A percentile compares a stretch with the other conserved stretches of the same genome.
Evolutionary conservation across 37 sponge, comb jelly and placozoan species (phyloP).

Genomic region (Axinella damicornis): DNA sequence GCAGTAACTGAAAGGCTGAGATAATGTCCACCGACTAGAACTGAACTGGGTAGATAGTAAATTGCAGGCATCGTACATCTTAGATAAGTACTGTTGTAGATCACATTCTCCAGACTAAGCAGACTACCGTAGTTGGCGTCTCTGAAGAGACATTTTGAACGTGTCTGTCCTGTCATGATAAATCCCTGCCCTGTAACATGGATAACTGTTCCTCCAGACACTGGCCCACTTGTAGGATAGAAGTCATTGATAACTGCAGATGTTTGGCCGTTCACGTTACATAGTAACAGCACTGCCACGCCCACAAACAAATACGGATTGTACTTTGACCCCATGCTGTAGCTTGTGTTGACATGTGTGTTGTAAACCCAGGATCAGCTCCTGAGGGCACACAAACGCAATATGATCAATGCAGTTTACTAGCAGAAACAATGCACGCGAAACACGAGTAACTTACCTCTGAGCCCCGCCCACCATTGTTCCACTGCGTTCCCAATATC

Average conservation of each 20-base stretch:
- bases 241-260: not conserved
- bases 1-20: slow-evolving; percentile 6
- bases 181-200: slow-evolving; percentile 51
- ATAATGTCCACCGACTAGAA: not conserved
- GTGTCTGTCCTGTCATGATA: not conserved
- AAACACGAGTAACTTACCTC: no score
- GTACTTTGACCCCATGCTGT: not conserved
- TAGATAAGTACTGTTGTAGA: slow-evolving; percentile 26
- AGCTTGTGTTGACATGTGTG: no score
- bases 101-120: not conserved
- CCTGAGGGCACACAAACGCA: no score
- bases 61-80: slow-evolving; percentile 45
- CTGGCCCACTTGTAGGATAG: slow-evolving; percentile 25
- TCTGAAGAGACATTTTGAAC: slow-evolving; percentile 38
- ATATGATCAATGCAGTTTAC: no score
- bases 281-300: not conserved
- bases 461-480: no score
- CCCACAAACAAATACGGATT: not conserved
- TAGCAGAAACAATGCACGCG: no score
- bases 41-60: not conserved
- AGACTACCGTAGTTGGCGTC: not conserved
- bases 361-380: no score
- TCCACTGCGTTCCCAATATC: no score
- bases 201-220: slow-evolving; percentile 54
- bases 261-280: not conserved